phyloP scores from a whole-genome alignment of 2,113 vertebrate species.

The Hippolais icterina region DNA sequence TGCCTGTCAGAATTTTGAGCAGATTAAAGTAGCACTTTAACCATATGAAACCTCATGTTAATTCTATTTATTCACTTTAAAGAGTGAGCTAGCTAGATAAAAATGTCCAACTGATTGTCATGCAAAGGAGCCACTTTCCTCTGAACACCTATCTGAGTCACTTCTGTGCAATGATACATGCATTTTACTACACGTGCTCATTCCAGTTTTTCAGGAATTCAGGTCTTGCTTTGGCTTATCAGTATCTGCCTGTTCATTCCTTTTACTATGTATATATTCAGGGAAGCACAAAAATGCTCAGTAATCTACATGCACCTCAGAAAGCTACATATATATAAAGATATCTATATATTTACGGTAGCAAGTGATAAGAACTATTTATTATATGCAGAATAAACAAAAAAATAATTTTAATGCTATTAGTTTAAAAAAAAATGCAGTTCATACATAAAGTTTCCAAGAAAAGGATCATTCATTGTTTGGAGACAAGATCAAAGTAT shows the following conservation, averaged over 20 bases:
- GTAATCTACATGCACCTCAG: background rate
- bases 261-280: background rate
- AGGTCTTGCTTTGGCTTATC: background rate
- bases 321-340: background rate
- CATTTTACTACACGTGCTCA: background rate
- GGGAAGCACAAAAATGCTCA: background rate
- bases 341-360: background rate
- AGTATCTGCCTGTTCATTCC: background rate
- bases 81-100: background rate
- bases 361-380: background rate
- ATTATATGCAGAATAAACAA: background rate
- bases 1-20: background rate
- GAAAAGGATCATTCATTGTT: background rate
- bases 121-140: background rate
- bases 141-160: background rate
- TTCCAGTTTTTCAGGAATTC: constrained; percentile 34
- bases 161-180: background rate
- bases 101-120: background rate
- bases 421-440: background rate
- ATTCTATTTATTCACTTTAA: background rate
- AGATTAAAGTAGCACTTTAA: background rate
- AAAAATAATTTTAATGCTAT: background rate
- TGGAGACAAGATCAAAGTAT: background rate
- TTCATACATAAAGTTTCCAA: background rate
- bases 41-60: background rate